Conservation (phyloP, 2,888 invertebrate genomes). For the Zaprionus lineosus region DNA sequence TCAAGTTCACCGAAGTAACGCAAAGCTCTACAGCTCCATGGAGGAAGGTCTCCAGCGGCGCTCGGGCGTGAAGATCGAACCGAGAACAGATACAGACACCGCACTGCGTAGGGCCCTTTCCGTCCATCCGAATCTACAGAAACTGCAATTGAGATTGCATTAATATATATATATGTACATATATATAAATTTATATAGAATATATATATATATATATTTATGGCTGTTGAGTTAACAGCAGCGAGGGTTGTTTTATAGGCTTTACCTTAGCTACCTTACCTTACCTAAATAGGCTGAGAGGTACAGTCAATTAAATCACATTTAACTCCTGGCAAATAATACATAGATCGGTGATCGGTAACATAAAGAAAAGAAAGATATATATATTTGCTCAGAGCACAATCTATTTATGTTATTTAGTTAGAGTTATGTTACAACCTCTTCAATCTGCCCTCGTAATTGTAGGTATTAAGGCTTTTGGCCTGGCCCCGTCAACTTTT, state of each 20-base stretch:
- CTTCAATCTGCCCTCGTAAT: constrained; percentile 22
- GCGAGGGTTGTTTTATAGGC: constrained; percentile 34
- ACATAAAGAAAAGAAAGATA: too few species aligned
- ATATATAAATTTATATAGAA: constrained; percentile 2
- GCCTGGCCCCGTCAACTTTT: constrained; percentile 43
- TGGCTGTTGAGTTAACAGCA: constrained; percentile 15
- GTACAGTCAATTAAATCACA: too few species aligned
- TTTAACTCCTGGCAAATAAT: too few species aligned
- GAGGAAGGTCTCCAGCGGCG: constrained; percentile 56
- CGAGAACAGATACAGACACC: constrained; percentile 37
- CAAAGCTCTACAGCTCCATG: constrained; percentile 10
- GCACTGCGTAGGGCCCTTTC: constrained; percentile 31
- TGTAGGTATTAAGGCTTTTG: constrained; percentile 26
- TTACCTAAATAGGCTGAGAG: too few species aligned
- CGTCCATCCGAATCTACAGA: constrained; percentile 16
- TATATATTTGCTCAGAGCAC: too few species aligned
- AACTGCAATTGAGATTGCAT: constrained; percentile 22
- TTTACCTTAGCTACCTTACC: too few species aligned
- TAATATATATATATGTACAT: constrained; percentile 17
- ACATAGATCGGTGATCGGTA: too few species aligned
- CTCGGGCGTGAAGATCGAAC: constrained; percentile 75
- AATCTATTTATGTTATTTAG: too few species aligned
- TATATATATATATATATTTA: constrained; percentile 13
- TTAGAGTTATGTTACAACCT: too few species aligned
- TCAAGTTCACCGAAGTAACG: constrained; percentile 63